Percentiles rank a stretch among this genome's conserved stretches.
Conservation (phyloP, 2,797 vertebrate genomes). For the Gymnoscopelus microlampas region DNA sequence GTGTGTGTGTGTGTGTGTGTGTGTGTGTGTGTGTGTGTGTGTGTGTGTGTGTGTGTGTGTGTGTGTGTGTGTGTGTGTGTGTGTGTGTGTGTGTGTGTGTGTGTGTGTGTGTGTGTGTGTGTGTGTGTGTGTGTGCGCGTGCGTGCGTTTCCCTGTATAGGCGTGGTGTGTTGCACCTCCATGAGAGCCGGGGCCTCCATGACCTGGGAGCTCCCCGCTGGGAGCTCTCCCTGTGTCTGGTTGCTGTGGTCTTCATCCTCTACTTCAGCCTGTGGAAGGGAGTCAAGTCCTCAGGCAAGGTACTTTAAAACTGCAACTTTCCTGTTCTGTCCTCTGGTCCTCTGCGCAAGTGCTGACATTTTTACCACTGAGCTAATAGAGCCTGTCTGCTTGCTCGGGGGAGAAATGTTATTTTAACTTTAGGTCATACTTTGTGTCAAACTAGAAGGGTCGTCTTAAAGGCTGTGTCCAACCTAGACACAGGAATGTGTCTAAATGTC, state of each 20-base stretch:
- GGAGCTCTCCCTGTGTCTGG: slow-evolving; percentile 90
- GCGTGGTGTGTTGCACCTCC: slow-evolving; percentile 90
- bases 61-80: slow-evolving; percentile 14
- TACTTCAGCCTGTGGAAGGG: slow-evolving; percentile 99
- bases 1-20: slow-evolving; percentile 7
- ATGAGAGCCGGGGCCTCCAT: slow-evolving; percentile 90
- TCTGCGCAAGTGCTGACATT: too few species aligned
- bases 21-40: slow-evolving; percentile 1
- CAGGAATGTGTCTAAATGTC: too few species aligned
- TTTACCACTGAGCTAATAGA: too few species aligned
- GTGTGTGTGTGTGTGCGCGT: slow-evolving; percentile 6
- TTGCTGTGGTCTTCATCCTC: slow-evolving; percentile 91
- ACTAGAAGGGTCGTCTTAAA: too few species aligned
- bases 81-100: too few species aligned
- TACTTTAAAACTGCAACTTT: slow-evolving; percentile 56
- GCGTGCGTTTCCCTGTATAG: slow-evolving; percentile 68
- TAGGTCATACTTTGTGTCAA: too few species aligned
- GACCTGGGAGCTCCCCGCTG: slow-evolving; percentile 93
- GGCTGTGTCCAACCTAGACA: too few species aligned
- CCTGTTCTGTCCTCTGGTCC: too few species aligned
- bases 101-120: too few species aligned
- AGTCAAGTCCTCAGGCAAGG: slow-evolving; percentile 99
- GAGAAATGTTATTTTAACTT: too few species aligned
- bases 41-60: slow-evolving; percentile 9
- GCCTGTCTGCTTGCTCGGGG: too few species aligned